Base-by-base conservation (phyloP, 2,797 vertebrate genomes). In the Psittacula derbiana region DNA sequence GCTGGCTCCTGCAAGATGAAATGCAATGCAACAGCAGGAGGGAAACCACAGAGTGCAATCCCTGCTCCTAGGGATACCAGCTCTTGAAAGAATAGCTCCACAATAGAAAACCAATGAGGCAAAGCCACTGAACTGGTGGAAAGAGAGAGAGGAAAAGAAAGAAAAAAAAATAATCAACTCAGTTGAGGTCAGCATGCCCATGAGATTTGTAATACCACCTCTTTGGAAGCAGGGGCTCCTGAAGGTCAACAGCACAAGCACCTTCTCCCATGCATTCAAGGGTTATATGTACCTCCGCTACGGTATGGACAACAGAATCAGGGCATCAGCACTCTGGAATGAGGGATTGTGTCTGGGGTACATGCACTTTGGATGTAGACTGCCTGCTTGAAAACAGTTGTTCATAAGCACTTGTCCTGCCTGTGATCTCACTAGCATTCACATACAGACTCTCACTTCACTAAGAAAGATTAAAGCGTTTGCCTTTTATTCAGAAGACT, bases 401-500 rank as follows among this genome's bases (percentile, higher is more conserved):
- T 80, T 57, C 20, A 1, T 16, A 58, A 70, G 28, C n/a, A 49
- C 36, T 30, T 25, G 24, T 60, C 19, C 38, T 36, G 31, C 62
- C 57, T 61, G 75, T 79, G 49, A 46, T 43, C 18, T 91, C 76
- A 30, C 27, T 49, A 76, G 24, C n/a, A 72, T 50, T 70, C 73
- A 95, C 50, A 95, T 52, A 93, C 0, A 81, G 36, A 97, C 82
- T 93, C 62, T 12, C n/a, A 90, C 36, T 85, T 72, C 60, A 53
- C 5, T 67, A 44, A 60, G 55, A 81, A 80, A 64, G 53, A 44
- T 96, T 92, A 73, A 91, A 92, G 65, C 31, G 72, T 95, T 95
- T 73, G 90, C 86, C 49, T 85, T 97, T 97, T 97, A 97, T 97
- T 97, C 41, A 90, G 57, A 96, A 79, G 53, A 92, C 79, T 93